Base-by-base conservation (phyloP, 53 echinoderm and acorn worm genomes). In the Echinarachnius parma region DNA sequence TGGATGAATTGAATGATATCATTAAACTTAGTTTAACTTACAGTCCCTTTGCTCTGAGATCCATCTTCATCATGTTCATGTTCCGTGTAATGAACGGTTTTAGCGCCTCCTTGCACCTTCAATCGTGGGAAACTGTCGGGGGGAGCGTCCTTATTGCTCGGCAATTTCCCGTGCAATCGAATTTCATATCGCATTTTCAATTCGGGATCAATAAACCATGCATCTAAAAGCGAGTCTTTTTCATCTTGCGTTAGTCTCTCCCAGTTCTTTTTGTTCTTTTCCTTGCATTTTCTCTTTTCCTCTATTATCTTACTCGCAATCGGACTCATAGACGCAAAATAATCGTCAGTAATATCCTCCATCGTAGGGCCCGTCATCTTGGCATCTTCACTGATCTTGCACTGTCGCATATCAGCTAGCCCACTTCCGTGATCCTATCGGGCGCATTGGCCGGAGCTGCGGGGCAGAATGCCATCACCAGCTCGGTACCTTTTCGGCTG, bases 131-230 rank as follows among this genome's bases (percentile, higher is more conserved):
- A 96, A 60, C 52, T 62, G 46, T 70, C 77, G 9, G 75, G 34
- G 0, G 47, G 56, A 30, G 59, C 31, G 16, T 36, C 33, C 25
- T 72, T 56, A 28, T 72, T 72, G 55, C 28, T 56, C 14, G 59
- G 52, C 4, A 64, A 34, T 53, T 79, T 80, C 1, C 85, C 87
- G 31, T 75, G 80, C 26, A 85, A 53, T 37, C 87, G 84, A 44
- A 87, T 76, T 76, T 91, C 88, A 76, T 96, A 96, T 37, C 75
- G 77, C 21, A 87, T 62, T 36, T 87, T 80, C 14, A 88, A 48
- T 49, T 78, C 86, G 4, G 85, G 82, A 52, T 90, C 90, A 34
- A 91, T 84, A 44, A 96, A 91, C 87, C 87, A 91, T 21, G 87
- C 96, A 53, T 96, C 77, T 37, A 91, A 52, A 10, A 80, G 48